Conservation (phyloP, 2,113 vertebrate genomes). For the Orycteropus afer region DNA sequence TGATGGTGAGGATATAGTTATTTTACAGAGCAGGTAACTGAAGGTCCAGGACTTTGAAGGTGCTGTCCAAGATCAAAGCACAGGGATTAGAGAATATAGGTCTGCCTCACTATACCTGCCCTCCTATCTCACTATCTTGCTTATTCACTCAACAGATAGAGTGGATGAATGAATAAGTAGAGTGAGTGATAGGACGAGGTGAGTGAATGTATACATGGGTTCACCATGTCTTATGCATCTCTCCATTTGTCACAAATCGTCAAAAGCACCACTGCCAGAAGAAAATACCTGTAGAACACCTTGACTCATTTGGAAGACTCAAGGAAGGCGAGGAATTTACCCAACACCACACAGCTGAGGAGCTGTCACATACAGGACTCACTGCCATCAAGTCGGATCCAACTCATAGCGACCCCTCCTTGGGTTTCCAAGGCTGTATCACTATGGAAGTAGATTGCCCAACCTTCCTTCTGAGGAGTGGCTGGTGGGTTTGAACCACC, state of each 20-base stretch:
- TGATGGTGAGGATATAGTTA: not conserved
- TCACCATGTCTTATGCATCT: rapidly evolving
- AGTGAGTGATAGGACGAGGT: not conserved
- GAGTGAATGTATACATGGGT: rapidly evolving
- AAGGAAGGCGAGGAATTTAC: not conserved
- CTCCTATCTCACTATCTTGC: not conserved
- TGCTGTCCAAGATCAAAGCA: not conserved
- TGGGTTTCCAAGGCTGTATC: too few species aligned
- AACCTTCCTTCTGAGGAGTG: too few species aligned
- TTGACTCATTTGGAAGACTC: not conserved
- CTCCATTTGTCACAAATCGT: not conserved
- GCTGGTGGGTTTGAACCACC: too few species aligned
- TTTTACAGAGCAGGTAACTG: not conserved
- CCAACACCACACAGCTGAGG: not conserved
- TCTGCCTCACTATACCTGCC: not conserved
- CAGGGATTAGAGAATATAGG: not conserved
- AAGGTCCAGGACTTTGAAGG: not conserved
- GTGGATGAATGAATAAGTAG: not conserved
- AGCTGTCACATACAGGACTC: not conserved
- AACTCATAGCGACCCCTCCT: too few species aligned
- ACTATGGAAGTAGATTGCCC: too few species aligned
- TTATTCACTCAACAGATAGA: not conserved
- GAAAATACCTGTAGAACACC: too few species aligned
- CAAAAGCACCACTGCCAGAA: not conserved
- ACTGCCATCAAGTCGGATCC: too few species aligned